Conservation (phyloP, 1,140 invertebrate species). For the Oncopeltus fasciatus region DNA sequence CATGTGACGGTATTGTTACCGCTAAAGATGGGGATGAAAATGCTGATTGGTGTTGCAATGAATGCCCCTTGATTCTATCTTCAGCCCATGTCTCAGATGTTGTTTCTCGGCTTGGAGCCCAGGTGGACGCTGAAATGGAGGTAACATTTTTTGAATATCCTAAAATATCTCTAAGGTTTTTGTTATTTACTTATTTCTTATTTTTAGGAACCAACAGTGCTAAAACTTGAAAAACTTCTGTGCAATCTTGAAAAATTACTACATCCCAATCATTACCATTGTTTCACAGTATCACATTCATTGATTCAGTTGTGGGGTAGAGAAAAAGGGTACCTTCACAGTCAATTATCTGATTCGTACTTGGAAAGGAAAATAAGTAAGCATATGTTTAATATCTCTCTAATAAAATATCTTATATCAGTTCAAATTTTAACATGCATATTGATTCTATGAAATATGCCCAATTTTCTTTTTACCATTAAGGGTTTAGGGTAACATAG, state of each 20-base stretch:
- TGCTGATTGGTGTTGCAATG: slow-evolving; percentile 57
- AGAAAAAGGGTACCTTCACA: slow-evolving; percentile 40
- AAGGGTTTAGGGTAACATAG: too few relatives aligned
- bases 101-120: slow-evolving; percentile 49
- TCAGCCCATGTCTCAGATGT: slow-evolving; percentile 41
- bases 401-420: too few relatives aligned
- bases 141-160: slow-evolving; percentile 15
- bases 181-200: slow-evolving; percentile 1
- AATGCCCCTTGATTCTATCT: slow-evolving; percentile 43
- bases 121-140: slow-evolving; percentile 48
- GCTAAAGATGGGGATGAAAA: slow-evolving; percentile 47
- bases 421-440: too few relatives aligned
- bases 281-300: slow-evolving; percentile 62
- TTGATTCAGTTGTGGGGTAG: slow-evolving; percentile 60
- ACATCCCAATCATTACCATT: slow-evolving; percentile 67
- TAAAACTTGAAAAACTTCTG: slow-evolving; percentile 43
- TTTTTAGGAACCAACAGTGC: slow-evolving; percentile 23
- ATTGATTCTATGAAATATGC: too few relatives aligned
- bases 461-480: too few relatives aligned
- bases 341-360: slow-evolving; percentile 37
- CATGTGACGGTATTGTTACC: slow-evolving; percentile 48
- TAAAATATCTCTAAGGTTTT: neutral
- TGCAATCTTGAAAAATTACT: slow-evolving; percentile 47
- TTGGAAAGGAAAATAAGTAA: slow-evolving; percentile 39
- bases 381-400: too few relatives aligned